A percentile compares a stretch with the other conserved stretches of the same genome.
Evolutionary conservation across 2,797 vertebrate species (phyloP).

Genomic region (Acanthurus tractus): DNA sequence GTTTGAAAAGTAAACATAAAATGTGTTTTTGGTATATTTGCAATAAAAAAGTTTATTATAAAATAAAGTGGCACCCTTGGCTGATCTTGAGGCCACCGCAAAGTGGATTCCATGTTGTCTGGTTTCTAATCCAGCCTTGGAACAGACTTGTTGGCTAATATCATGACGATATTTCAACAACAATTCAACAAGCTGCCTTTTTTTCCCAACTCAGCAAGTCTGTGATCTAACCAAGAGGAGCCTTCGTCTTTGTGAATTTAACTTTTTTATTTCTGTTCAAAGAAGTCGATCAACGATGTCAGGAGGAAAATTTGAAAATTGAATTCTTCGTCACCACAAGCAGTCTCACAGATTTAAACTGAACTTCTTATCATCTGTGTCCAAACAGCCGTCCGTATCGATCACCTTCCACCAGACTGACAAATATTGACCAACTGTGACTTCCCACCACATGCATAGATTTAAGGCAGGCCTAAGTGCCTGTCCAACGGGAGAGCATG

Average conservation of each 20-base stretch:
- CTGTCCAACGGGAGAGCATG: slow-evolving; percentile 17
- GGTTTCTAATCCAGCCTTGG: not conserved
- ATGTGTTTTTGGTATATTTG: not conserved
- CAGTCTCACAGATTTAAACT: slow-evolving; percentile 7
- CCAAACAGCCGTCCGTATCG: slow-evolving; percentile 47
- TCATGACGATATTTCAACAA: no score
- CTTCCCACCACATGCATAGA: slow-evolving; percentile 54
- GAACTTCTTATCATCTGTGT: slow-evolving; percentile 59
- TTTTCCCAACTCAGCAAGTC: not conserved
- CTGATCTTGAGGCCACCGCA: not conserved
- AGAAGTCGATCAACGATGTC: not conserved
- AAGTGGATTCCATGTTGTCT: not conserved
- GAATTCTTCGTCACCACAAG: not conserved
- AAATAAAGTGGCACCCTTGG: not conserved
- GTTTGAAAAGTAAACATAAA: no score
- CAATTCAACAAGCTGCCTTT: not conserved
- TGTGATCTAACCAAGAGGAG: not conserved
- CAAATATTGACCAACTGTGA: slow-evolving; percentile 67
- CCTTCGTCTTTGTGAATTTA: not conserved
- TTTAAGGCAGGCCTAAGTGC: slow-evolving; percentile 15
- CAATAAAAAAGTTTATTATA: not conserved
- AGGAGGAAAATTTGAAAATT: not conserved
- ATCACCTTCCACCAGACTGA: slow-evolving; percentile 35
- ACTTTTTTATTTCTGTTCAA: not conserved
- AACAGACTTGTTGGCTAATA: not conserved